These are phyloP conservation scores for Rhyacichthys aspro DNA, from an alignment of 2,797 vertebrate species.

Conservation along the genomic window DNA sequence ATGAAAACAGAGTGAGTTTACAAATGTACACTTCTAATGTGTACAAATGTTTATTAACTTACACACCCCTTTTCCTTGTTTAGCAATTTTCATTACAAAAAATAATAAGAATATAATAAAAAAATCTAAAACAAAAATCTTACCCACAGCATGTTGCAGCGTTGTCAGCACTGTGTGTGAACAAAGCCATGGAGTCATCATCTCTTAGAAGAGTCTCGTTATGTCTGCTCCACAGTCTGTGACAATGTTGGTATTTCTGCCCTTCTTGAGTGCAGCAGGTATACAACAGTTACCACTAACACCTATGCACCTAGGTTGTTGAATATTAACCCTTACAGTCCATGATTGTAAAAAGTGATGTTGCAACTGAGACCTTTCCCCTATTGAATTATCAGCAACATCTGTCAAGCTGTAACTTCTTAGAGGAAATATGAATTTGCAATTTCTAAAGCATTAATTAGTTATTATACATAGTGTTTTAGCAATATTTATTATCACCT, in stretches of 20 bases:
- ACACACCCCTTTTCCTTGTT: background rate
- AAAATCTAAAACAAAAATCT: slow-evolving; percentile 4
- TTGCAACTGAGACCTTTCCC: too few species aligned
- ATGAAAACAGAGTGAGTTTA: background rate
- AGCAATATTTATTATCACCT: too few species aligned
- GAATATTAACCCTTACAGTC: slow-evolving; percentile 10
- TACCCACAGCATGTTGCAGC: slow-evolving; percentile 41
- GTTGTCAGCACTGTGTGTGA: slow-evolving; percentile 1
- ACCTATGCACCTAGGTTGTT: background rate
- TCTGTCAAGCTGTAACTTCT: too few species aligned
- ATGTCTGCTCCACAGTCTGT: background rate
- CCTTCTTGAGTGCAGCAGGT: background rate
- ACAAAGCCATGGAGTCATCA: background rate
- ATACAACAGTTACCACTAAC: background rate
- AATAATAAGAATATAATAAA: too few species aligned
- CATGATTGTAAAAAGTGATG: too few species aligned
- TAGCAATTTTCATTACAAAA: background rate
- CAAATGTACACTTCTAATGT: too few species aligned
- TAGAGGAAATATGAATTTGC: too few species aligned
- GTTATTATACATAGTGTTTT: too few species aligned
- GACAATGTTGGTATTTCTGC: background rate
- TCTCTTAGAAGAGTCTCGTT: background rate
- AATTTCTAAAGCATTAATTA: too few species aligned
- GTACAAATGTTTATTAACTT: background rate
- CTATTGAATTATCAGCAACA: too few species aligned